A percentile compares a stretch with the other conserved stretches of the same genome.
These are phyloP conservation scores for Lasioglossum vierecki DNA, from an alignment of 2,888 invertebrate genomes.

Conservation along the genomic window DNA sequence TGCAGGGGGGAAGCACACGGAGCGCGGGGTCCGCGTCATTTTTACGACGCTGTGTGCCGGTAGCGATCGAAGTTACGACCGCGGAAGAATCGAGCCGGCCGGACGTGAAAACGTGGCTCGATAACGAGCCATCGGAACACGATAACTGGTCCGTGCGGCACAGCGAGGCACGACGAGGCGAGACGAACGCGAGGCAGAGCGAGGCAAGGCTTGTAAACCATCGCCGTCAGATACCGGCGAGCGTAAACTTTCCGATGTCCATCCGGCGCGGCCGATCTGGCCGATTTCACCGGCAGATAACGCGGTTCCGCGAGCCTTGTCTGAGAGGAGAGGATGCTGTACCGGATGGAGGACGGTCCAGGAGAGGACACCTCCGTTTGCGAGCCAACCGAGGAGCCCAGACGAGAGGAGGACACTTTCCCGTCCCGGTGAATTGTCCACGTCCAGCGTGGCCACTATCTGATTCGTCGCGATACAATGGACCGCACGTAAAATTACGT, in stretches of 20 bases:
- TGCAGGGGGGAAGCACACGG: not conserved
- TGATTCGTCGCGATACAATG: constrained; percentile 62
- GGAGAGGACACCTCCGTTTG: constrained; percentile 33
- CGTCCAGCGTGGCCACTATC: constrained; percentile 55
- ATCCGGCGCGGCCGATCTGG: constrained; percentile 46
- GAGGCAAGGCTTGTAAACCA: constrained; percentile 43
- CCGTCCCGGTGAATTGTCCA: constrained; percentile 58
- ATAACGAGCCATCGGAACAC: constrained; percentile 58
- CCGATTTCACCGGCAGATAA: constrained; percentile 51
- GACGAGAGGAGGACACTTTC: constrained; percentile 61
- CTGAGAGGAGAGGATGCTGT: constrained; percentile 36
- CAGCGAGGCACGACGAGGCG: not conserved
- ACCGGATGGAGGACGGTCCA: constrained; percentile 37
- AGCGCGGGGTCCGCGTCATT: constrained; percentile 41
- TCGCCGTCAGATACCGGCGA: constrained; percentile 22
- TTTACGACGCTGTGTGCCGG: constrained; percentile 52
- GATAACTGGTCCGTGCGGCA: constrained; percentile 45
- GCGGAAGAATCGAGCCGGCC: constrained; percentile 58
- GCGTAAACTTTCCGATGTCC: constrained; percentile 57
- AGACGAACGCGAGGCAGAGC: not conserved
- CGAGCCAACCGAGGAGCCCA: constrained; percentile 39
- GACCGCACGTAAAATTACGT: constrained; percentile 57
- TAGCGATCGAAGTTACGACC: constrained; percentile 62
- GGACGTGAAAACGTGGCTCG: constrained; percentile 55
- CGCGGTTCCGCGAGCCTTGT: constrained; percentile 22